Base-by-base conservation (phyloP, 2,888 invertebrate genomes). In the Atrina japonica region DNA sequence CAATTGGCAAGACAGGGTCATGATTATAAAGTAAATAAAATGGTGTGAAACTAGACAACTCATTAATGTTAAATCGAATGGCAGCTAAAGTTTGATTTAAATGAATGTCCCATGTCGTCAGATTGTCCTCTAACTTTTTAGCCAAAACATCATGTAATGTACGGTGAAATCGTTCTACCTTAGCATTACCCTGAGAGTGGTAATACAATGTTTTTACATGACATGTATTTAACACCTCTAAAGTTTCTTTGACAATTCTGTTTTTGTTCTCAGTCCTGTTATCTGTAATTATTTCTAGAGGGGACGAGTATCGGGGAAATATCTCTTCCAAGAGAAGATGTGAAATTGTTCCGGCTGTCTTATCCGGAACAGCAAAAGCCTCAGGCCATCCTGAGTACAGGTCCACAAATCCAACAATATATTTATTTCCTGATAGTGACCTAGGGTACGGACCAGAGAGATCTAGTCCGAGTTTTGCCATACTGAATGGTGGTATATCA, bases 181-280 rank as follows among this genome's bases (percentile, higher is more conserved):
- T 64, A 5, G 41, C 65, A 30, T 65, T 56, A 11, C 58, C 27
- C 49, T 75, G 72, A 14, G 77, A 70, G 11, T 53, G 55, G 56
- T 75, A 75, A 21, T 45, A 68, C 21, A 63, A 64, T 11, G 74
- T 77, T 23, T 53, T 66, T 0, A 77, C 64, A 66, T 77, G 74
- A 41, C 64, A 23, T 14, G 73, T 77, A 40, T 71, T 75, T 7
- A 75, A 41, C 7, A 6, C 45, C 35, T 23, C 27, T n/a, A 65
- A 41, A 7, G 63, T 69, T 52, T 66, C 63, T 21, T 18, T 21
- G 1, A 66, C 66, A 7, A 11, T 43, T 11, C 30, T 56, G 43
- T 71, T 75, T 1, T 66, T 30, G 25, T 72, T 60, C 53, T 71
- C 69, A 1, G 50, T 66, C 2, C 75, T 66, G 25, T 71, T 71